Percentiles rank a stretch among this genome's conserved stretches.
These are phyloP conservation scores for Peromyscus polionotus DNA, from an alignment of 2,113 vertebrate genomes.

Conservation along the genomic window DNA sequence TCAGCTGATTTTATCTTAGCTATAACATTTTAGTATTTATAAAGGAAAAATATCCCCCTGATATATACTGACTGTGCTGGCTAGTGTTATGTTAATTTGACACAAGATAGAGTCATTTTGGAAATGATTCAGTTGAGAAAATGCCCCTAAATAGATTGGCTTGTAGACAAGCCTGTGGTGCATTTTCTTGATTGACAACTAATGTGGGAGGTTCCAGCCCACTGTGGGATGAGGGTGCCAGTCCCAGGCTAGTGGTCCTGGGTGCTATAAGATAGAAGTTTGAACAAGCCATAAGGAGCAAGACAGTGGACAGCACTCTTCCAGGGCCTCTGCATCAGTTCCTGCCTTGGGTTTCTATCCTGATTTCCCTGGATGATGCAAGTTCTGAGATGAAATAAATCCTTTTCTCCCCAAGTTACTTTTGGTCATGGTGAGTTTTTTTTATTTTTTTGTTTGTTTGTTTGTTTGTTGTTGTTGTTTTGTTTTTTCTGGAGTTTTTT, in stretches of 20 bases:
- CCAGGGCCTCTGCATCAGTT: background rate
- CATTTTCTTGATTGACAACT: background rate
- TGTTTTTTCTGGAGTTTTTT: background rate
- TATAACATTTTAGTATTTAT: constrained; percentile 19
- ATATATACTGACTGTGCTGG: background rate
- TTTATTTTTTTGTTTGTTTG: background rate
- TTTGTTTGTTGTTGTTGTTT: background rate
- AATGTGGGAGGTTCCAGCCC: background rate
- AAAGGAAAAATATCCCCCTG: background rate
- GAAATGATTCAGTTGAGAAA: background rate
- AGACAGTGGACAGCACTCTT: background rate
- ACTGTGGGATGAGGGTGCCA: background rate
- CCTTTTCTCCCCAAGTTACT: background rate
- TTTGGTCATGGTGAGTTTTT: background rate
- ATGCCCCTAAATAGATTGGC: background rate
- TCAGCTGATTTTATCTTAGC: background rate
- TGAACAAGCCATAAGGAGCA: background rate
- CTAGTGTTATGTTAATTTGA: background rate
- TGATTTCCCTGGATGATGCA: background rate
- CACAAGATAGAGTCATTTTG: background rate
- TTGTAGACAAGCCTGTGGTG: background rate
- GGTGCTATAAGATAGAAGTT: background rate
- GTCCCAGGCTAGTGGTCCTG: background rate
- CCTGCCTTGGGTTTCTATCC: background rate
- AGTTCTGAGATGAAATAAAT: background rate